Percentiles rank a stretch among this genome's conserved stretches.
Evolutionary conservation across 2,888 invertebrate species (phyloP).

Genomic region (Megastigmus dorsalis): DNA sequence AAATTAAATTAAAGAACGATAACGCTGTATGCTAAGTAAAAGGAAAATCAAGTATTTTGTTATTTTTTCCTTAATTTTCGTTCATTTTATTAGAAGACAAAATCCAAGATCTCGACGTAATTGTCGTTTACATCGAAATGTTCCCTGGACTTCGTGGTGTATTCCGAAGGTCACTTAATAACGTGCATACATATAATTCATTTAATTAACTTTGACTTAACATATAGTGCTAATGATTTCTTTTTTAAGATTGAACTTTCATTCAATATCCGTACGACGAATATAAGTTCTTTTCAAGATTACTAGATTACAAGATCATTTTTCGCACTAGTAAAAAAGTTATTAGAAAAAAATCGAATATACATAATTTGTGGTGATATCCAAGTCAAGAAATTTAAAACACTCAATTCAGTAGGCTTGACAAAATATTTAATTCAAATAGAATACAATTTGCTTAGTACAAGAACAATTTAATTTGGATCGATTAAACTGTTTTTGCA

Average conservation of each 20-base stretch:
- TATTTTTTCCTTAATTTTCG: constrained; percentile 2
- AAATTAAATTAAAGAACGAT: not conserved
- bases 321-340: not conserved
- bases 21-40: not conserved
- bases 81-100: constrained; percentile 16
- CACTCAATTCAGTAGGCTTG: not conserved
- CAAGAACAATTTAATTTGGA: constrained; percentile 48
- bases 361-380: not conserved
- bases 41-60: not conserved
- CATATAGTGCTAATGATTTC: not conserved
- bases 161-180: constrained; percentile 43
- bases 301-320: not conserved
- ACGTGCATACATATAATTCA: constrained; percentile 15
- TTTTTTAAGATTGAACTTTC: not conserved
- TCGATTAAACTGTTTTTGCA: constrained; percentile 46
- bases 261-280: constrained; percentile 7
- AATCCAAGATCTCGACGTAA: constrained; percentile 26
- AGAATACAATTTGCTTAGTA: constrained; percentile 9
- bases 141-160: constrained; percentile 5
- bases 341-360: not conserved
- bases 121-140: constrained; percentile 38
- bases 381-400: not conserved
- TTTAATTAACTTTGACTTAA: not conserved
- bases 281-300: constrained; percentile 6
- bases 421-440: constrained; percentile 28